Conservation (phyloP, 1,140 invertebrate species). For the Belonocnema kinseyi region DNA sequence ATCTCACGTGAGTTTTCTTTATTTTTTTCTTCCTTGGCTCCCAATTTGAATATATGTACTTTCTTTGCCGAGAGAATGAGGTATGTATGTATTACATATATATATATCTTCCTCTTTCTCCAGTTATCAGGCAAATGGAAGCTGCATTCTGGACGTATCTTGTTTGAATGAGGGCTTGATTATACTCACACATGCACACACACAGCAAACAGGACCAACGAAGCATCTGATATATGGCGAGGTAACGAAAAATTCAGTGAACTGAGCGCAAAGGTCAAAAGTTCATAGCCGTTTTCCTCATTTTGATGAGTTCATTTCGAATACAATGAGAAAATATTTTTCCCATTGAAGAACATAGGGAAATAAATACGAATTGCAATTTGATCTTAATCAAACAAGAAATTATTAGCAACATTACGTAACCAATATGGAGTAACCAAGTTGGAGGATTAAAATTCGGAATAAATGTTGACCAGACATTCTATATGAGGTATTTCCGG, state of each 20-base stretch:
- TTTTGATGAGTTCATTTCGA: background rate
- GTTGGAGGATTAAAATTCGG: too few species aligned
- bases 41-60: background rate
- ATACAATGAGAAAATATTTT: background rate
- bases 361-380: too few species aligned
- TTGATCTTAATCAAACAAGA: too few species aligned
- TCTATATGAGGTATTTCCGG: too few species aligned
- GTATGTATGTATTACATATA: background rate
- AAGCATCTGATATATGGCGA: background rate
- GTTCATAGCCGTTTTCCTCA: background rate
- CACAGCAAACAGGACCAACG: background rate
- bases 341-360: too few species aligned
- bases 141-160: conserved; percentile 14
- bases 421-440: too few species aligned
- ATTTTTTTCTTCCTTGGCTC: background rate
- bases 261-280: background rate
- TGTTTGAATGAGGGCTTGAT: conserved; percentile 35
- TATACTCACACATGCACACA: background rate
- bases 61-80: background rate
- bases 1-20: background rate
- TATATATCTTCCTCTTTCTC: background rate
- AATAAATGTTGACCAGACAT: too few species aligned
- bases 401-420: too few species aligned
- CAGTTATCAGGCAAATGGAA: conserved; percentile 36
- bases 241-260: background rate